Evolutionary conservation across 2,113 vertebrate genomes (phyloP).

Genomic region (Coptodon bakossiorum): DNA sequence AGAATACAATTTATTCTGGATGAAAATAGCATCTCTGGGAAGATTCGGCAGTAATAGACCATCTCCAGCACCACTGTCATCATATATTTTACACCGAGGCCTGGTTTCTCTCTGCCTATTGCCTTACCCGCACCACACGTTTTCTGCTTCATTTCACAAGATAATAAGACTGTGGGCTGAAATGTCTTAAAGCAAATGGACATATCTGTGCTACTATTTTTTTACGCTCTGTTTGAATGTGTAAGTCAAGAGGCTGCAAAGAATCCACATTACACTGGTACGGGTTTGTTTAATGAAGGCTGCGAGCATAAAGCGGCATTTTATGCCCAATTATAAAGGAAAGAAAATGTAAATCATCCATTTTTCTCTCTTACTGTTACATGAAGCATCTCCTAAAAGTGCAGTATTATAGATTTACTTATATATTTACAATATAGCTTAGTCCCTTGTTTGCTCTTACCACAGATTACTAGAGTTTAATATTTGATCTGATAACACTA

Average conservation of each 20-base stretch:
- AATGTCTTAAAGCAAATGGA: constrained; percentile 26
- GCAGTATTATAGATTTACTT: not conserved
- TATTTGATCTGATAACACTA: not conserved
- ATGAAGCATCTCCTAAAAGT: not conserved
- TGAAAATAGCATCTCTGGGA: constrained; percentile 44
- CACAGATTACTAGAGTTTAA: not conserved
- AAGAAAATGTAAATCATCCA: not conserved
- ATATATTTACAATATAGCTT: not conserved
- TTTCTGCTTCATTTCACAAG: constrained; percentile 52
- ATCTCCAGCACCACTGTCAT: constrained; percentile 6
- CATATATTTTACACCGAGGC: constrained; percentile 22
- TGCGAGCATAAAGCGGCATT: not conserved
- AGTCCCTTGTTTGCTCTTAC: not conserved
- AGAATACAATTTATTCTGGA: constrained; percentile 51
- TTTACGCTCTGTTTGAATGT: not conserved
- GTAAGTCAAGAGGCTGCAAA: not conserved
- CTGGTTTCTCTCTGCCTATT: constrained; percentile 12
- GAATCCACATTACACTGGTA: not conserved
- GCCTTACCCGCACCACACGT: constrained; percentile 3
- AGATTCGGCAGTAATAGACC: constrained; percentile 46
- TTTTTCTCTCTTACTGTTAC: not conserved
- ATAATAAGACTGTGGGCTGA: constrained; percentile 33
- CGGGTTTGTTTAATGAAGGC: not conserved
- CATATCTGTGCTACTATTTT: constrained; percentile 3
- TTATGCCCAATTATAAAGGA: not conserved